phyloP scores from a whole-genome alignment of 2,888 invertebrate genomes.

The Chesias legatella region DNA sequence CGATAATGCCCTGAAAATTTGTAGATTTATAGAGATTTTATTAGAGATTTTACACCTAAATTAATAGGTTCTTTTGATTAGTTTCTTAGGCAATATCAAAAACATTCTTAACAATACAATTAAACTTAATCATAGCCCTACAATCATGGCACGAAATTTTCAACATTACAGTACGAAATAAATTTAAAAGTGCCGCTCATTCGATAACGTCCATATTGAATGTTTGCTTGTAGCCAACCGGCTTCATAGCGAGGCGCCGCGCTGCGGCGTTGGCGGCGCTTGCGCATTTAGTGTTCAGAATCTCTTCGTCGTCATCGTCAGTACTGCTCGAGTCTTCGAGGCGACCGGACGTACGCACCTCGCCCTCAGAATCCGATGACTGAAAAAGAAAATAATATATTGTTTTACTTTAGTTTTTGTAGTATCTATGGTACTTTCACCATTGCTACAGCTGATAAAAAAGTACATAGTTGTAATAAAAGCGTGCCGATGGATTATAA shows the following conservation, averaged over 20 bases:
- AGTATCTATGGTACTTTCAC: neutral
- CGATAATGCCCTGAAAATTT: too few species aligned
- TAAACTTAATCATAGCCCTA: slow-evolving; percentile 4
- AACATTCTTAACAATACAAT: too few species aligned
- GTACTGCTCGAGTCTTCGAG: slow-evolving; percentile 67
- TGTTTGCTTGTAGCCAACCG: slow-evolving; percentile 56
- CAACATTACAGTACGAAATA: neutral
- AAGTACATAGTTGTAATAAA: too few species aligned
- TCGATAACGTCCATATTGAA: slow-evolving; percentile 71
- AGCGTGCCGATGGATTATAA: too few species aligned
- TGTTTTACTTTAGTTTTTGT: neutral
- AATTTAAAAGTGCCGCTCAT: slow-evolving; percentile 41
- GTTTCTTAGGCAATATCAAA: too few species aligned
- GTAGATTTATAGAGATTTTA: too few species aligned
- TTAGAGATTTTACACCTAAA: too few species aligned
- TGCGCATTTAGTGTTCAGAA: slow-evolving; percentile 54
- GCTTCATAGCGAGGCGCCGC: slow-evolving; percentile 66
- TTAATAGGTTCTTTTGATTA: too few species aligned
- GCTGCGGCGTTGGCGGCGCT: slow-evolving; percentile 38
- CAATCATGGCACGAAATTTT: slow-evolving; percentile 13
- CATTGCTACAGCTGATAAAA: too few species aligned
- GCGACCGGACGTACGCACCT: slow-evolving; percentile 52
- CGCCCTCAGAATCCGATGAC: slow-evolving; percentile 66
- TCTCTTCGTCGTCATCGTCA: slow-evolving; percentile 73
- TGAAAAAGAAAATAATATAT: slow-evolving; percentile 31